A percentile compares a stretch with the other conserved stretches of the same genome.
These are phyloP conservation scores for Stenichneumon culpator DNA, from an alignment of 2,888 invertebrate species.

Conservation along the genomic window DNA sequence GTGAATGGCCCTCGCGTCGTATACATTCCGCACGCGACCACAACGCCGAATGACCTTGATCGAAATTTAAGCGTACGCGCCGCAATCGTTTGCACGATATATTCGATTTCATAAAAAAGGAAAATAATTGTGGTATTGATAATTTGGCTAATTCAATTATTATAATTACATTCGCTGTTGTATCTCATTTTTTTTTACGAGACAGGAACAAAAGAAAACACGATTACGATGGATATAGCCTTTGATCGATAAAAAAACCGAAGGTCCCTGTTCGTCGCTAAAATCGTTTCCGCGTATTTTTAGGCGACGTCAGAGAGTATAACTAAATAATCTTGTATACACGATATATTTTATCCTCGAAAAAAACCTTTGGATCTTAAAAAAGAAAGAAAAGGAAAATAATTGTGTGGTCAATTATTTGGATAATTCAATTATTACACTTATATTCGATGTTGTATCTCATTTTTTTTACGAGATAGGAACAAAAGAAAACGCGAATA, in stretches of 20 bases:
- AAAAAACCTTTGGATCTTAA: neutral
- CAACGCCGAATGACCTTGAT: conserved; percentile 36
- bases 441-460: neutral
- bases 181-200: neutral
- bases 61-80: neutral
- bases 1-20: conserved; percentile 41
- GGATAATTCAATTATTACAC: neutral
- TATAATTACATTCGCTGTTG: neutral
- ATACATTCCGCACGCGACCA: neutral
- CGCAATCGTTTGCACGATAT: neutral
- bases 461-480: neutral
- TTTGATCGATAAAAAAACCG: neutral
- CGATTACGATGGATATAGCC: neutral
- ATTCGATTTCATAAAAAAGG: neutral
- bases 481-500: neutral
- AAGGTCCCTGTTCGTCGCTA: neutral
- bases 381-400: neutral
- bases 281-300: conserved; percentile 37
- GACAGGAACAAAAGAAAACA: neutral
- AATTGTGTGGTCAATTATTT: neutral
- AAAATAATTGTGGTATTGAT: neutral
- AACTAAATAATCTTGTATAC: neutral
- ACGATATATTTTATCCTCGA: conserved; percentile 18
- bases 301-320: conserved; percentile 8
- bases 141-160: neutral